phyloP scores from a whole-genome alignment of 2,888 invertebrate species.

The Ceratothoa steindachneri region DNA sequence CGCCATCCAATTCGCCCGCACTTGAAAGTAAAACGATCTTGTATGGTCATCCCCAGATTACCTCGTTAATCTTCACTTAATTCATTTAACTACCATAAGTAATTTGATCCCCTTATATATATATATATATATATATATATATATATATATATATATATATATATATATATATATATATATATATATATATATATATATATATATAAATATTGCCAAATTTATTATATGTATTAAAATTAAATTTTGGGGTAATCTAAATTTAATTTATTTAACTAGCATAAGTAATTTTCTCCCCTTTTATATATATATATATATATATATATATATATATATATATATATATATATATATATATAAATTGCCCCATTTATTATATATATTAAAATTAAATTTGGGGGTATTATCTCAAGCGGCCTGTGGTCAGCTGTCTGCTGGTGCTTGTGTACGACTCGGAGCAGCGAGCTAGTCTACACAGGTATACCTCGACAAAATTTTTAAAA shows the following conservation, averaged over 20 bases:
- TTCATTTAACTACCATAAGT: too few species aligned
- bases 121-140: neutral
- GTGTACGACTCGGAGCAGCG: too few species aligned
- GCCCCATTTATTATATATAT: neutral
- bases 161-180: slow-evolving; percentile 11
- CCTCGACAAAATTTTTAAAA: too few species aligned
- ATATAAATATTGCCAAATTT: neutral
- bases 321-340: neutral
- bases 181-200: neutral
- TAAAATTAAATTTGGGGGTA: too few species aligned
- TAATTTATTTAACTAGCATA: neutral
- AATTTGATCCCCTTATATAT: neutral
- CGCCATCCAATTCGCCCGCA: too few species aligned
- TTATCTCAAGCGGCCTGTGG: too few species aligned
- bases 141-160: neutral
- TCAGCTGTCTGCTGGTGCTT: too few species aligned
- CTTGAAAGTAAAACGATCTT: too few species aligned
- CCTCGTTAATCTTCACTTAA: too few species aligned
- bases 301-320: neutral
- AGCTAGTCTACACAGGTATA: too few species aligned
- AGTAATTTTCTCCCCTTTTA: neutral
- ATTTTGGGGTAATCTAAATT: neutral
- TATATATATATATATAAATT: neutral
- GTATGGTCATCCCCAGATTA: too few species aligned
- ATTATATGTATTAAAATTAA: neutral